Percentiles rank a stretch among this genome's conserved stretches.
These are phyloP conservation scores for Struthio camelus DNA, from an alignment of 2,113 vertebrate species.

Conservation along the genomic window DNA sequence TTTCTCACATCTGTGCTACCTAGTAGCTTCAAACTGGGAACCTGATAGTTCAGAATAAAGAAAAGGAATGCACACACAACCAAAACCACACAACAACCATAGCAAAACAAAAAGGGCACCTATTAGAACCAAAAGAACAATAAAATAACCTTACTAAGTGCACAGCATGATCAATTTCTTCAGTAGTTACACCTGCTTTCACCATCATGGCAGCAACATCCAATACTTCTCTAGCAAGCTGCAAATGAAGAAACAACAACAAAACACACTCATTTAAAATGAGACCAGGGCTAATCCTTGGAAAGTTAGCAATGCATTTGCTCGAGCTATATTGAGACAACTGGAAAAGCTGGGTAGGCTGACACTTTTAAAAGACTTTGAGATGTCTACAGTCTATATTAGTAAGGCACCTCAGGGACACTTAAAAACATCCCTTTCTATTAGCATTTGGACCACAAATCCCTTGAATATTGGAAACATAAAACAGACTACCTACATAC, in stretches of 20 bases:
- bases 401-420: background rate
- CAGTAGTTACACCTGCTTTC: slow-evolving; percentile 92
- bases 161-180: slow-evolving; percentile 97
- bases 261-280: background rate
- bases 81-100: background rate
- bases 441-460: background rate
- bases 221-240: slow-evolving; percentile 96
- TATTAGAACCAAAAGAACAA: background rate
- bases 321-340: background rate
- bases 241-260: slow-evolving; percentile 17
- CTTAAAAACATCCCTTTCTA: background rate
- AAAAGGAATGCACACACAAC: background rate
- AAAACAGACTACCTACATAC: background rate
- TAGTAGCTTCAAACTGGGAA: background rate
- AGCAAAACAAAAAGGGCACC: background rate
- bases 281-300: background rate
- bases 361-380: background rate
- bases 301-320: background rate
- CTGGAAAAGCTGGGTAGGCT: background rate
- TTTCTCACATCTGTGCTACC: background rate
- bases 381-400: background rate
- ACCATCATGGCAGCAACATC: slow-evolving; percentile 96
- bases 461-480: background rate
- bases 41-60: background rate
- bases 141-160: slow-evolving; percentile 87